Base-by-base conservation (phyloP, 2,797 vertebrate species). In the Cryptoprocta ferox region DNA sequence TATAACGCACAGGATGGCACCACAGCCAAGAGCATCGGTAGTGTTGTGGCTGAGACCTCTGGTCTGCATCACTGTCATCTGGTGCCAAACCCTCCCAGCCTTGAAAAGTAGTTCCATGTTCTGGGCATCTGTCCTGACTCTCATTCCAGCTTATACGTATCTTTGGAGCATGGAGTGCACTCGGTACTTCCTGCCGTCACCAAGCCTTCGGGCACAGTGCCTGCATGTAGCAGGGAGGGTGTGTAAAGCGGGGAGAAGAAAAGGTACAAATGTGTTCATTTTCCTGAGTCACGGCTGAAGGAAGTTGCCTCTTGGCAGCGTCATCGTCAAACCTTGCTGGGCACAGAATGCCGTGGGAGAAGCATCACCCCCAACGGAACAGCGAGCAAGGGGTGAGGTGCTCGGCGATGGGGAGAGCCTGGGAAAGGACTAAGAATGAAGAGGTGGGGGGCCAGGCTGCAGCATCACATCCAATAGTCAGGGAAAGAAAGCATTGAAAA, bases 291-390 rank as follows among this genome's bases (percentile, higher is more conserved):
- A 65, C 87, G 92, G 35, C 53, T 97, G 75, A 90, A 93, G 80
- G 96, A 96, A 94, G 71, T 85, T 84, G 93, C 94, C 95, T 91
- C 84, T 90, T 53, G n/a, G 89, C 71, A 89, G 53, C 53, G 66
- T 80, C 91, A 6, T 35, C 94, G 96, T 81, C 96, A 97, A 94
- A 89, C 86, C 86, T 70, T 71, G 26, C 68, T 96, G 88, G 87
- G n/a, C 95, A 94, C 70, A 59, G 92, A 98, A 97, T 71, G 50
- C 94, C 96, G 78, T 89, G 86, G 94, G 86, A 90, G 56, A 95
- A 0, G 2, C 50, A 94, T 76, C 39, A 56, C 8, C 37, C 35
- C 39, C 39, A 18, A 42, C 16, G 24, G 37, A 89, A 39, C 59
- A 70, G 89, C 2, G 6, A 39, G 37, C 12, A 61, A 89, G 75